Evolutionary conservation across 37 sponge, comb jelly and placozoan species (phyloP).

Genomic region (Cladorhizidae sp.): DNA sequence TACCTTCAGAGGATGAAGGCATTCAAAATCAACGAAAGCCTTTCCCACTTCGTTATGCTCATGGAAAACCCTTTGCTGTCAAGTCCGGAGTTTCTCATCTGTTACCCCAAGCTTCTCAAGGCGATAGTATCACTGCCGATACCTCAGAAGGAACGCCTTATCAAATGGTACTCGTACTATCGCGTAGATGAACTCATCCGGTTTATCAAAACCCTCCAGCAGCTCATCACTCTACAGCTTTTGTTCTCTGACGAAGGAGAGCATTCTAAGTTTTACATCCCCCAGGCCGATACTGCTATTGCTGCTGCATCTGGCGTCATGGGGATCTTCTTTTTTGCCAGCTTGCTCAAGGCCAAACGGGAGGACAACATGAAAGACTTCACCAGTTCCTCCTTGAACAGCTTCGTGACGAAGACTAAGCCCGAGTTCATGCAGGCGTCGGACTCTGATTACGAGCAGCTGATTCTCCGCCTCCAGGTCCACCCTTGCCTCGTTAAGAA

Average conservation of each 20-base stretch:
- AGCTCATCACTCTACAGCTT: conserved; percentile 57
- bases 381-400: background rate
- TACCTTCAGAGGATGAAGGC: conserved; percentile 7
- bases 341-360: conserved; percentile 57
- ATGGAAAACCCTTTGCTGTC: conserved; percentile 80
- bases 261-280: conserved; percentile 4
- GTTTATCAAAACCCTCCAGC: conserved; percentile 63
- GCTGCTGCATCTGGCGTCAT: conserved; percentile 47
- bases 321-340: conserved; percentile 81
- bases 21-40: background rate
- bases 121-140: conserved; percentile 30
- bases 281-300: conserved; percentile 38
- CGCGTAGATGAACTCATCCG: conserved; percentile 37
- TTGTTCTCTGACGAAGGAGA: conserved; percentile 36
- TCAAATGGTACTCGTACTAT: conserved; percentile 66
- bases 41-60: conserved; percentile 70
- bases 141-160: conserved; percentile 47
- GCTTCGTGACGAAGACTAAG: conserved; percentile 23
- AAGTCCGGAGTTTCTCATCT: conserved; percentile 83
- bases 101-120: conserved; percentile 60
- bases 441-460: conserved; percentile 36
- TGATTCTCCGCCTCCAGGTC: conserved; percentile 28
- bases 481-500: conserved; percentile 67
- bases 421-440: conserved; percentile 28
- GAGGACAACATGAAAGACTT: conserved; percentile 38